Conservation (phyloP, 2,797 vertebrate genomes). For the Acestrorhynchus altus region DNA sequence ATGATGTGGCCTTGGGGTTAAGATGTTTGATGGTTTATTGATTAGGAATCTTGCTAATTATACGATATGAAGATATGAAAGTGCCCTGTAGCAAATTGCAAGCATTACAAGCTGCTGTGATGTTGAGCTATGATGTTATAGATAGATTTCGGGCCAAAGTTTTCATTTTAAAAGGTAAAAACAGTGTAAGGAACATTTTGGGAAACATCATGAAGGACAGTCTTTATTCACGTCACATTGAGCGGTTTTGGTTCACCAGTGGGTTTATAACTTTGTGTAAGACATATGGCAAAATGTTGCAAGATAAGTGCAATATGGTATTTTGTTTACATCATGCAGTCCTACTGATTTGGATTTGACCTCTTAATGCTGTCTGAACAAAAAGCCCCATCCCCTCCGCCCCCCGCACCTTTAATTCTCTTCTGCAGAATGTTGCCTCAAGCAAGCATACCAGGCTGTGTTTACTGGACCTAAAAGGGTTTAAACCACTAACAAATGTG, state of each 20-base stretch:
- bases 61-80: no score
- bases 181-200: background rate
- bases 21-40: no score
- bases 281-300: background rate
- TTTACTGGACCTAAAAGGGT: slow-evolving; percentile 24
- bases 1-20: no score
- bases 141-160: background rate
- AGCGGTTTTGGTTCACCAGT: background rate
- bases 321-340: background rate
- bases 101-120: background rate
- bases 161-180: background rate
- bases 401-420: background rate
- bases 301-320: background rate
- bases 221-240: background rate
- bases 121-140: background rate
- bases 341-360: background rate
- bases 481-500: slow-evolving; percentile 14
- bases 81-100: no score
- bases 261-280: background rate
- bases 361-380: background rate
- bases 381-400: background rate
- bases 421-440: slow-evolving; percentile 5
- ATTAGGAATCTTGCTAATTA: no score
- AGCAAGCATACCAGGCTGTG: slow-evolving; percentile 14
- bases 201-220: background rate